Evolutionary conservation across 2,113 vertebrate species (phyloP).

Genomic region (Syngnathus floridae): DNA sequence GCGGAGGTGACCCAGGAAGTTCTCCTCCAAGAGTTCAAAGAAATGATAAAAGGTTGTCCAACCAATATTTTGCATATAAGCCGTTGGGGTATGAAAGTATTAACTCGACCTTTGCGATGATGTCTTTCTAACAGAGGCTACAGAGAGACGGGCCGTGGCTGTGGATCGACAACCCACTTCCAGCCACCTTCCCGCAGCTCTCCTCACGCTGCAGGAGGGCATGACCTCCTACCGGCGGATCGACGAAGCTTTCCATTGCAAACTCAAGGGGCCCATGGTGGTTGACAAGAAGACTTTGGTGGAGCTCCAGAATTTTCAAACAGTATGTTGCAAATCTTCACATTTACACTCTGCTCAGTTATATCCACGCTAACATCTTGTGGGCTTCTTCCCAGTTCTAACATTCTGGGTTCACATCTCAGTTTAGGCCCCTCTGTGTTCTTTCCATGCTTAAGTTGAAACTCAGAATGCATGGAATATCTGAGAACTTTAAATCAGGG

Average conservation of each 20-base stretch:
- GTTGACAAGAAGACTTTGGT: conserved; percentile 88
- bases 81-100: background rate
- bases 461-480: too few species aligned
- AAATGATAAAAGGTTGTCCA: conserved; percentile 74
- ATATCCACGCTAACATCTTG: too few species aligned
- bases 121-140: conserved; percentile 73
- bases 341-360: background rate
- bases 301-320: conserved; percentile 91
- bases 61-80: background rate
- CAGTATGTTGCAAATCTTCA: conserved; percentile 67
- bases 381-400: too few species aligned
- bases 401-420: too few species aligned
- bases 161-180: conserved; percentile 60
- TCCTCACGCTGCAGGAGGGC: conserved; percentile 69
- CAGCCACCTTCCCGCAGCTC: conserved; percentile 67
- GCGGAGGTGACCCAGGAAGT: conserved; percentile 82
- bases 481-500: too few species aligned
- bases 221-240: conserved; percentile 65
- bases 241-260: conserved; percentile 87
- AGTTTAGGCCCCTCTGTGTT: too few species aligned
- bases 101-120: background rate
- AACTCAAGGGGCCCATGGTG: conserved; percentile 76
- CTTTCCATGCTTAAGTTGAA: too few species aligned
- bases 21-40: conserved; percentile 84
- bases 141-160: conserved; percentile 70